Evolutionary conservation across 35 echinoderm and acorn worm species (phyloP).

Genomic region (Nesometra sesokonis): DNA sequence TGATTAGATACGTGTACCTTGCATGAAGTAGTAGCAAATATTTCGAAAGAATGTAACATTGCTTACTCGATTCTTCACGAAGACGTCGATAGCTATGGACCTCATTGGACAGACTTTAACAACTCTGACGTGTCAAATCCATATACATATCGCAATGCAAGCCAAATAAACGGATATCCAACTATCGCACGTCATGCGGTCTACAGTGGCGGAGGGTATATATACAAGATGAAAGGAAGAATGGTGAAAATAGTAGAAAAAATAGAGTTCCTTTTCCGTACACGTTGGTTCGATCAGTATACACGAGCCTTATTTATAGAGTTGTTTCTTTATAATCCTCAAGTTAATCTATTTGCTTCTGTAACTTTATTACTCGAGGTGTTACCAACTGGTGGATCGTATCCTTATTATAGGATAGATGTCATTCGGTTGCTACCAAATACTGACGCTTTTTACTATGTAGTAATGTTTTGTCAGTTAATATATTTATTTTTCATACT

Average conservation of each 20-base stretch:
- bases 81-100: slow-evolving; percentile 36
- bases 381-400: slow-evolving; percentile 55
- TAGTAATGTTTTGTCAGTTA: slow-evolving; percentile 49
- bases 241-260: neutral
- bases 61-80: slow-evolving; percentile 25
- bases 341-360: slow-evolving; percentile 71
- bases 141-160: slow-evolving; percentile 11
- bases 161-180: slow-evolving; percentile 63
- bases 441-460: slow-evolving; percentile 25
- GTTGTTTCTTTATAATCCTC: slow-evolving; percentile 65
- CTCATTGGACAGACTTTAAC: slow-evolving; percentile 51
- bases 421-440: slow-evolving; percentile 54
- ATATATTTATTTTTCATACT: slow-evolving; percentile 58
- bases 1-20: slow-evolving; percentile 38
- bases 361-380: slow-evolving; percentile 65
- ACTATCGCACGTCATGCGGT: slow-evolving; percentile 51
- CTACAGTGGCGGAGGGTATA: slow-evolving; percentile 77
- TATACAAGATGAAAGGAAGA: slow-evolving; percentile 21
- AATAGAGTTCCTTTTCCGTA: slow-evolving; percentile 26
- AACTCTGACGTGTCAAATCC: neutral
- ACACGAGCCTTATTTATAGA: slow-evolving; percentile 78
- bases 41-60: slow-evolving; percentile 48
- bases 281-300: slow-evolving; percentile 70
- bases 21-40: neutral
- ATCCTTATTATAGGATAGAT: slow-evolving; percentile 52